phyloP scores from a whole-genome alignment of 2,888 invertebrate species.

The Melieria omissa region DNA sequence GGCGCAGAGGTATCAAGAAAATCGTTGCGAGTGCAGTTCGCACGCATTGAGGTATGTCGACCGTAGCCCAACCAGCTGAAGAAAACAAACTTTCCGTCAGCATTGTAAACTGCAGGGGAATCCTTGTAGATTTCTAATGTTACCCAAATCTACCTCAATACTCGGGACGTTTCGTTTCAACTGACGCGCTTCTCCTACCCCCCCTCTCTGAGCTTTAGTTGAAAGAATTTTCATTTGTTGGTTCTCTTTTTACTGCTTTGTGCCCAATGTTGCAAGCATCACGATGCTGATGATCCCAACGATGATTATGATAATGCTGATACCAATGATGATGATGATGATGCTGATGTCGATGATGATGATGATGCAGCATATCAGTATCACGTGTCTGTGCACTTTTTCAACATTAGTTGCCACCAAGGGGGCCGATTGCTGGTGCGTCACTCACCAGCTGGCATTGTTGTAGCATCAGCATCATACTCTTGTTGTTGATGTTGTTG shows the following conservation, averaged over 20 bases:
- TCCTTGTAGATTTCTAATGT: slow-evolving; percentile 17
- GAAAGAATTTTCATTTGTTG: neutral
- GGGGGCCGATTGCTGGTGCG: neutral
- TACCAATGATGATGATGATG: slow-evolving; percentile 3
- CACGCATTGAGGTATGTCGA: too few relatives aligned
- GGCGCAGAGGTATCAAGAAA: too few relatives aligned
- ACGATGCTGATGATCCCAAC: slow-evolving; percentile 3
- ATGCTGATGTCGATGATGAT: slow-evolving; percentile 6
- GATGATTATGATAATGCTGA: slow-evolving; percentile 6
- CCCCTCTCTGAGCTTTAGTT: neutral
- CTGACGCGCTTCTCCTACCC: neutral
- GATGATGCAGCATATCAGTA: slow-evolving; percentile 18
- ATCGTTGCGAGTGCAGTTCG: too few relatives aligned
- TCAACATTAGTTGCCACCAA: slow-evolving; percentile 6
- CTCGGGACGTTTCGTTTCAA: slow-evolving; percentile 1
- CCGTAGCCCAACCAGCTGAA: too few relatives aligned
- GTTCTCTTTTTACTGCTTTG: slow-evolving; percentile 1
- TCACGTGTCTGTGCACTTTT: slow-evolving; percentile 25
- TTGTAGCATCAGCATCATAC: too few relatives aligned
- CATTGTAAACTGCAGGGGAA: too few relatives aligned
- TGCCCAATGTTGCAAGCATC: neutral
- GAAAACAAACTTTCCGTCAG: too few relatives aligned
- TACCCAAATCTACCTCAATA: slow-evolving; percentile 14
- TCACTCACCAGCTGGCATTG: neutral
- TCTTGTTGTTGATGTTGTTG: neutral